Conservation (phyloP, 2,888 invertebrate species). For the Blastobasis lacticolella region DNA sequence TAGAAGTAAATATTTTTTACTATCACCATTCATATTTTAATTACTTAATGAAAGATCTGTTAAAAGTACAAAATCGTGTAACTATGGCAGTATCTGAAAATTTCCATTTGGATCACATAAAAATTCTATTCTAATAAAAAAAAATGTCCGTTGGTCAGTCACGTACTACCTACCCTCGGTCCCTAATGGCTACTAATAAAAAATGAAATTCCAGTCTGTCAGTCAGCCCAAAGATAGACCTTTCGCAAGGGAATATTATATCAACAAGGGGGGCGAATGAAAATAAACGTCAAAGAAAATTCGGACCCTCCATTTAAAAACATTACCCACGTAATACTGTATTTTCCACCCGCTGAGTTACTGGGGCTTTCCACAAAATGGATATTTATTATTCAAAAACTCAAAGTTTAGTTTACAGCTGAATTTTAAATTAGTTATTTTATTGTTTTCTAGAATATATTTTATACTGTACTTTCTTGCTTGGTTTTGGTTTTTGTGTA, state of each 20-base stretch:
- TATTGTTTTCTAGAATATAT: too few relatives aligned
- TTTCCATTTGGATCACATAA: constrained; percentile 4
- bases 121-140: neutral
- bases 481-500: too few relatives aligned
- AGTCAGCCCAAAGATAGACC: constrained; percentile 29
- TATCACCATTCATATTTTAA: too few relatives aligned
- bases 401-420: too few relatives aligned
- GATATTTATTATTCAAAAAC: too few relatives aligned
- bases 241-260: constrained; percentile 30
- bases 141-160: constrained; percentile 7
- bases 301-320: neutral
- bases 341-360: too few relatives aligned
- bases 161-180: constrained; percentile 9
- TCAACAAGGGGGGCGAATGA: constrained; percentile 21
- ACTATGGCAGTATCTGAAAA: neutral
- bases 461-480: too few relatives aligned
- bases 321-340: neutral
- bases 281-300: constrained; percentile 30
- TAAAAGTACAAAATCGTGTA: too few relatives aligned
- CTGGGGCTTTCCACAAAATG: too few relatives aligned
- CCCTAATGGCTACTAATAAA: constrained; percentile 12
- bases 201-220: constrained; percentile 24
- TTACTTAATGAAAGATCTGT: too few relatives aligned
- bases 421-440: too few relatives aligned
- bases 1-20: too few relatives aligned